These are phyloP conservation scores for Onychostoma macrolepis DNA, from an alignment of 2,113 vertebrate species.

Conservation along the genomic window DNA sequence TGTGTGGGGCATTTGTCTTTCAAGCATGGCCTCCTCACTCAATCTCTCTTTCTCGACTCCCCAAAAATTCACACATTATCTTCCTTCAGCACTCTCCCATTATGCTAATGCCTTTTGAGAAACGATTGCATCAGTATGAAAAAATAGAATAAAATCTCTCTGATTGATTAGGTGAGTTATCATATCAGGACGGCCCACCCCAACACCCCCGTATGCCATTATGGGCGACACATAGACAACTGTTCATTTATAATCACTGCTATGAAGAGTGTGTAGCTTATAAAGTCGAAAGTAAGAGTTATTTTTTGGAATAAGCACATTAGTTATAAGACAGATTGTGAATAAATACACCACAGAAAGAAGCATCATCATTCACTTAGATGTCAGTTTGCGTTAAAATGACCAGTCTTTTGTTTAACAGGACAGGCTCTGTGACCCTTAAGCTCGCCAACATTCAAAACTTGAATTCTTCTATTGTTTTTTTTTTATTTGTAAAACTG, in stretches of 20 bases:
- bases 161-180: conserved; percentile 75
- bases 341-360: conserved; percentile 18
- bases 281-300: conserved; percentile 8
- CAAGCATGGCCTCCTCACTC: conserved; percentile 58
- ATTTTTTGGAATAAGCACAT: conserved; percentile 24
- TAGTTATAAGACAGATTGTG: neutral
- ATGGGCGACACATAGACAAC: conserved; percentile 17
- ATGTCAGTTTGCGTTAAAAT: conserved; percentile 3
- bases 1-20: conserved; percentile 69
- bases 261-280: neutral
- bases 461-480: conserved; percentile 11
- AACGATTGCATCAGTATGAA: conserved; percentile 75
- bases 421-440: neutral
- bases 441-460: conserved; percentile 4
- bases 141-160: conserved; percentile 70
- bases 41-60: conserved; percentile 58
- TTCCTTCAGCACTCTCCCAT: conserved; percentile 62
- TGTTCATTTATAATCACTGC: conserved; percentile 36
- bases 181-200: conserved; percentile 55
- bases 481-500: conserved; percentile 12
- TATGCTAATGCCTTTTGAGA: conserved; percentile 74
- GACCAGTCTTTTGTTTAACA: neutral
- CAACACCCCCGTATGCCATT: conserved; percentile 52
- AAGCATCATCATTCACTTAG: neutral
- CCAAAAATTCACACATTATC: conserved; percentile 72